Evolutionary conservation across 2,888 invertebrate species (phyloP).

Genomic region (Allophyes oxyacanthae): DNA sequence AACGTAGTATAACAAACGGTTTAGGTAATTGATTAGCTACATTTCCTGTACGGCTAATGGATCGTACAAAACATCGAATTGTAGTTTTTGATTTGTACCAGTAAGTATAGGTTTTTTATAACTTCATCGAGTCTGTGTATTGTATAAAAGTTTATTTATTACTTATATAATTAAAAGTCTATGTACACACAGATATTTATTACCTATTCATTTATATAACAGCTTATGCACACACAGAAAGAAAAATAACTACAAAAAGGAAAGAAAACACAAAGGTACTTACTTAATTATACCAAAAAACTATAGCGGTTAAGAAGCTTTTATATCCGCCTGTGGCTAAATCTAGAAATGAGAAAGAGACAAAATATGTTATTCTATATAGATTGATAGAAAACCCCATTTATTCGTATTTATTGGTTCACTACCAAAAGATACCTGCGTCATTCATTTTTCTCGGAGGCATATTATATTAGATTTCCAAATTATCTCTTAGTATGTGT

Average conservation of each 20-base stretch:
- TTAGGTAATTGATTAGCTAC: conserved; percentile 73
- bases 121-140: conserved; percentile 24
- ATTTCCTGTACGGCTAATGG: conserved; percentile 71
- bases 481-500: not conserved
- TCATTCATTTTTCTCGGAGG: no score
- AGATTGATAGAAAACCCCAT: no score
- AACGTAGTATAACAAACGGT: conserved; percentile 52
- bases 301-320: not conserved
- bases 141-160: conserved; percentile 4
- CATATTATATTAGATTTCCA: no score
- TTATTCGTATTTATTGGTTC: no score
- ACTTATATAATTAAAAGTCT: no score
- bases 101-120: conserved; percentile 15
- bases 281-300: no score
- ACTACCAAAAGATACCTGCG: no score
- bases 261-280: no score
- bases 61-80: conserved; percentile 50
- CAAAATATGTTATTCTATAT: not conserved
- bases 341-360: not conserved
- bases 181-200: no score
- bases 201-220: no score
- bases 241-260: no score
- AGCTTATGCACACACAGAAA: no score
- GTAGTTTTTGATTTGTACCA: conserved; percentile 24
- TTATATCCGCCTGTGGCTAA: not conserved